Percentiles rank a stretch among this genome's conserved stretches.
Conservation (phyloP, 2,888 invertebrate genomes). For the Apomyelois bistriatella region DNA sequence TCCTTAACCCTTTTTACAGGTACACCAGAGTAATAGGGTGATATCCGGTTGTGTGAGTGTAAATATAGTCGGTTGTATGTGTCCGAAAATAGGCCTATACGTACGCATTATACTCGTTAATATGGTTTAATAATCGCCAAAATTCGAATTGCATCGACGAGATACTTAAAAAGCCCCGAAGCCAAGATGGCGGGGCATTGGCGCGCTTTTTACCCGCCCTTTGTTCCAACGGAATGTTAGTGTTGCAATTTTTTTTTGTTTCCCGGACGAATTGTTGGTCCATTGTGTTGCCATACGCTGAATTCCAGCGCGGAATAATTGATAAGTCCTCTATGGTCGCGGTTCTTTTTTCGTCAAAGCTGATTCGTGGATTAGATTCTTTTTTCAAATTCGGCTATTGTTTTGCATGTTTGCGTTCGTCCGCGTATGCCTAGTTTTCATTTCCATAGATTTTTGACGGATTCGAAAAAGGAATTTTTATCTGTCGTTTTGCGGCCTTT, state of each 20-base stretch:
- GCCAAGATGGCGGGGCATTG: slow-evolving; percentile 13
- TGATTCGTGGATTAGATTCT: slow-evolving; percentile 47
- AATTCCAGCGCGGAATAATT: slow-evolving; percentile 67
- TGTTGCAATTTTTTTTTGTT: slow-evolving; percentile 64
- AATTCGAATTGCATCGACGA: slow-evolving; percentile 10
- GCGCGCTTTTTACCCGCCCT: slow-evolving; percentile 40
- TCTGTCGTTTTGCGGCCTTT: background rate
- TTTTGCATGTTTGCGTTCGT: slow-evolving; percentile 18
- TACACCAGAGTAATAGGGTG: too few species aligned
- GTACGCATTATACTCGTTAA: too few species aligned
- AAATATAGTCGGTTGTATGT: too few species aligned
- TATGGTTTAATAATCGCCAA: too few species aligned
- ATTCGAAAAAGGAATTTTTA: background rate
- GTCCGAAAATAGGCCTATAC: too few species aligned
- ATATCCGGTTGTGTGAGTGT: too few species aligned
- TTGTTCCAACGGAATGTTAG: slow-evolving; percentile 52
- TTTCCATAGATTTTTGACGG: background rate
- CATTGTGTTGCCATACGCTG: slow-evolving; percentile 67
- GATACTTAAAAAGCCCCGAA: slow-evolving; percentile 16
- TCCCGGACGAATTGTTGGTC: slow-evolving; percentile 57
- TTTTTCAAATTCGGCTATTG: slow-evolving; percentile 32
- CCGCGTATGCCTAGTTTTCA: slow-evolving; percentile 15
- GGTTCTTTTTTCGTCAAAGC: slow-evolving; percentile 41
- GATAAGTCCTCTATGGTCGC: slow-evolving; percentile 44
- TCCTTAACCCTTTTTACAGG: too few species aligned